Conservation (phyloP, 2,113 vertebrate species). For the Hylia prasina region DNA sequence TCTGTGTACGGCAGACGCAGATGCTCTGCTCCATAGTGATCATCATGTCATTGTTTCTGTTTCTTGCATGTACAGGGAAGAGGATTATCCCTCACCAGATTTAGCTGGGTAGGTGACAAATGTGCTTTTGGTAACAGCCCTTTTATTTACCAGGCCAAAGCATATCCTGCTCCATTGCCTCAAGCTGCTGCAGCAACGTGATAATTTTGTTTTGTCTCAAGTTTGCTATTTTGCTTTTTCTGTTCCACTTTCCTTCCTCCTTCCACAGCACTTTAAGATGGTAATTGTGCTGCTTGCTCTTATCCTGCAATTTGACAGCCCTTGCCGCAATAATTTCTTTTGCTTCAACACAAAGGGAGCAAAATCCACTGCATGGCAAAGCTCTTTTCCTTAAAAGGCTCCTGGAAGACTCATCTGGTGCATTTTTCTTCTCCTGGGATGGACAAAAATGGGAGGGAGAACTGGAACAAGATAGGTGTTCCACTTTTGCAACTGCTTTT, state of each 20-base stretch:
- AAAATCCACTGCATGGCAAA: constrained; percentile 29
- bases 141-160: constrained; percentile 68
- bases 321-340: neutral
- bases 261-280: neutral
- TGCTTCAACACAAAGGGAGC: neutral
- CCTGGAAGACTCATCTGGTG: neutral
- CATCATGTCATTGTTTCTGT: constrained; percentile 72
- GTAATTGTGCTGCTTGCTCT: neutral
- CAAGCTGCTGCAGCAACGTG: neutral
- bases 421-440: neutral
- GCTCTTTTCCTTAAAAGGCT: constrained; percentile 7
- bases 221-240: constrained; percentile 9
- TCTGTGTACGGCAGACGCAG: neutral
- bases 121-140: neutral
- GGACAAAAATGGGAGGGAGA: neutral
- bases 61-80: constrained; percentile 86
- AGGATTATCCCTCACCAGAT: constrained; percentile 88
- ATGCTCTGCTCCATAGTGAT: neutral
- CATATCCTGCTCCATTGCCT: neutral
- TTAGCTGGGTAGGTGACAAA: constrained; percentile 93
- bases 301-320: constrained; percentile 4
- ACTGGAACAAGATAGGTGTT: neutral
- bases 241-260: neutral
- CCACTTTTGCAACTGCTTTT: neutral
- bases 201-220: neutral